phyloP scores from a whole-genome alignment of 2,888 invertebrate genomes.

The Nymphalis c-album region DNA sequence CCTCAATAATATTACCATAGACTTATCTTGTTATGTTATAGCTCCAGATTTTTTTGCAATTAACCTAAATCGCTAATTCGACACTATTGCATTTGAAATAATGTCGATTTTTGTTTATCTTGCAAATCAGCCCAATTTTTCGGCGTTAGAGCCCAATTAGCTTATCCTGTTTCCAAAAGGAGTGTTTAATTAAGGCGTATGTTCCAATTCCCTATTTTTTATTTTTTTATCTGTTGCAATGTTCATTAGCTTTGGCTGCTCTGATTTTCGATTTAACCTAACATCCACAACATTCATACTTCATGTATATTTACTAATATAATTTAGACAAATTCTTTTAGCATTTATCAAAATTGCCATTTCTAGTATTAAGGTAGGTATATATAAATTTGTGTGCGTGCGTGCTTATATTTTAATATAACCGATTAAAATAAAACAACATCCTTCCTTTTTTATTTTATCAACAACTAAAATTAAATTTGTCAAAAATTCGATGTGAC shows the following conservation, averaged over 20 bases:
- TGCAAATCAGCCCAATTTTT: constrained; percentile 25
- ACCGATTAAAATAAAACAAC: no score
- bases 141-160: constrained; percentile 26
- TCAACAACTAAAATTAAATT: no score
- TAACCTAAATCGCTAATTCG: constrained; percentile 14
- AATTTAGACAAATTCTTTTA: no score
- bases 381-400: no score
- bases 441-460: no score
- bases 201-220: constrained; percentile 26
- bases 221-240: constrained; percentile 26
- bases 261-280: constrained; percentile 9
- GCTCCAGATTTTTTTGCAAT: background rate
- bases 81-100: constrained; percentile 14
- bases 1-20: no score
- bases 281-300: background rate
- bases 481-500: no score
- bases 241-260: constrained; percentile 33
- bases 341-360: no score
- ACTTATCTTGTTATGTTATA: background rate
- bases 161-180: constrained; percentile 27
- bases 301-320: no score
- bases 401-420: no score
- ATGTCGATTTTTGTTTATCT: constrained; percentile 12
- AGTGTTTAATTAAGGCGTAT: constrained; percentile 33
- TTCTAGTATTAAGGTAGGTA: no score